These are phyloP conservation scores for Mycteria americana DNA, from an alignment of 2,797 vertebrate genomes.

Conservation along the genomic window DNA sequence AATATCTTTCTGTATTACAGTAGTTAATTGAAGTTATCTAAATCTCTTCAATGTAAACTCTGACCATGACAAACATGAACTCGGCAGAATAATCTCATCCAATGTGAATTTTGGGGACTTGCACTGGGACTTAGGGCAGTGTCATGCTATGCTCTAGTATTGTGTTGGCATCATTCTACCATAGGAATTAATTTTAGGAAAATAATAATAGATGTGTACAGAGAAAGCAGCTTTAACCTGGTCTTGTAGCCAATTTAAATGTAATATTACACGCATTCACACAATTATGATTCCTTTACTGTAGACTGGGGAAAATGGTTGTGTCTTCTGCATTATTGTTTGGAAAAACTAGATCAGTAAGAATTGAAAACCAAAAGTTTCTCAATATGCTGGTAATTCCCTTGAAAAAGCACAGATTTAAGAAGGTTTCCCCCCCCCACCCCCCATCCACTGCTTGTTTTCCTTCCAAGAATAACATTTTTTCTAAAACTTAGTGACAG, in stretches of 20 bases:
- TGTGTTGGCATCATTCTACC: not conserved
- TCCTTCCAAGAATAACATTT: not conserved
- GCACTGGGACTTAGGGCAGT: not conserved
- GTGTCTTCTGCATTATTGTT: not conserved
- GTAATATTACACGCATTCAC: accelerated
- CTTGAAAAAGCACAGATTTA: not conserved
- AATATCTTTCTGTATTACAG: not conserved
- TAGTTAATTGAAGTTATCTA: conserved; percentile 9
- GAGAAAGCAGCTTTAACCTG: not conserved
- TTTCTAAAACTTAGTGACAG: not conserved
- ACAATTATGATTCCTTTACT: not conserved
- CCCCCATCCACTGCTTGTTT: not conserved
- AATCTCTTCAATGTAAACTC: not conserved
- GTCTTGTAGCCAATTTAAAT: not conserved
- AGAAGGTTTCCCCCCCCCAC: not conserved
- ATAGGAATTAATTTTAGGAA: not conserved
- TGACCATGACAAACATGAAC: not conserved
- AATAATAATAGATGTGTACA: not conserved
- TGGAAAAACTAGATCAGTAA: not conserved
- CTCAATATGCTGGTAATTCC: not conserved
- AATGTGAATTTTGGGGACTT: not conserved
- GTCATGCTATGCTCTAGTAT: not conserved
- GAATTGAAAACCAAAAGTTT: not conserved
- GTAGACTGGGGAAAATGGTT: not conserved
- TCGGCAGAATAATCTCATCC: not conserved